Evolutionary conservation across 2,797 vertebrate genomes (phyloP).

Genomic region (Oreortyx pictus): DNA sequence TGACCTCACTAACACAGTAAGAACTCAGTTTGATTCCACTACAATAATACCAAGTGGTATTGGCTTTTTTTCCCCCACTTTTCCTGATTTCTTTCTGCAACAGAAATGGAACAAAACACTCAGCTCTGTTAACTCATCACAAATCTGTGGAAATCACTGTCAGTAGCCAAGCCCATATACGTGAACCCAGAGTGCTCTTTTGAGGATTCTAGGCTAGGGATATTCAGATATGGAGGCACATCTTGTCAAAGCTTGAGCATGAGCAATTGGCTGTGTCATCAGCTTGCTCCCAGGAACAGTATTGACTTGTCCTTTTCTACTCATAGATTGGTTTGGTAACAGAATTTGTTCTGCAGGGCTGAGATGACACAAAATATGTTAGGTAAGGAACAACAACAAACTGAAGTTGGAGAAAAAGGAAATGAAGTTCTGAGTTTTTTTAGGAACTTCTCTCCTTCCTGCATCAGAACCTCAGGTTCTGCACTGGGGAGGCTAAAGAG

Average conservation of each 20-base stretch:
- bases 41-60: not conserved
- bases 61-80: not conserved
- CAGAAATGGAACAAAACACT: not conserved
- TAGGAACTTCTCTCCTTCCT: not conserved
- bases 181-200: not conserved
- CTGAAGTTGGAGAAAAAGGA: not conserved
- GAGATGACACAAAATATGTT: not conserved
- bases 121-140: not conserved
- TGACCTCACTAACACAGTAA: not conserved
- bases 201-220: not conserved
- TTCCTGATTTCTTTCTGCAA: not conserved
- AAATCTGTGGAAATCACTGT: not conserved
- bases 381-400: not conserved
- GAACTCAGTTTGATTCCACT: not conserved
- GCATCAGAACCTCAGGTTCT: not conserved
- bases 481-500: not conserved
- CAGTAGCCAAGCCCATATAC: not conserved
- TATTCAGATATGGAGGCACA: not conserved
- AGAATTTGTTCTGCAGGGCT: not conserved
- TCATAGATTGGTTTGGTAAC: not conserved
- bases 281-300: not conserved
- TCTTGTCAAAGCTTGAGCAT: not conserved
- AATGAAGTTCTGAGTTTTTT: not conserved
- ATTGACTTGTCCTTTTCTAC: not conserved
- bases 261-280: not conserved